phyloP scores from a whole-genome alignment of 2,888 invertebrate genomes.

The Eurytoma adleriae region DNA sequence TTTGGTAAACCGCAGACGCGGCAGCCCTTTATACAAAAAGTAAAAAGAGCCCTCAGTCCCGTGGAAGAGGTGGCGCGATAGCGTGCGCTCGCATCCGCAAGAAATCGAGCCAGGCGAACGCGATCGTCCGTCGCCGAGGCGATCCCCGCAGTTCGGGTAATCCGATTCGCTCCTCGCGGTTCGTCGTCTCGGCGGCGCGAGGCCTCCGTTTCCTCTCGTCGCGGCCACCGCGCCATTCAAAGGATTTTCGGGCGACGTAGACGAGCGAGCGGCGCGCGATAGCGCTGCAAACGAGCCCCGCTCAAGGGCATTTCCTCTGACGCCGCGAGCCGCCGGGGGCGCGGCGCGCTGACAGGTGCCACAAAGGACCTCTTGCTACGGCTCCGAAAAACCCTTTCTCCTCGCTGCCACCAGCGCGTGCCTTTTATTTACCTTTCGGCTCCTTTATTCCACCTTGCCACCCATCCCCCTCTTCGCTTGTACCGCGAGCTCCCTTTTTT shows the following conservation, averaged over 20 bases:
- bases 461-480: not conserved
- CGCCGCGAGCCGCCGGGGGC: not conserved
- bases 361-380: conserved; percentile 26
- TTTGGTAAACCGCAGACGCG: too few relatives aligned
- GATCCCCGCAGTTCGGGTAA: conserved; percentile 20
- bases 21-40: too few relatives aligned
- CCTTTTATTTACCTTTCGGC: not conserved
- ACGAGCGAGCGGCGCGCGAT: not conserved
- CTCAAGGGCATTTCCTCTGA: conserved; percentile 26
- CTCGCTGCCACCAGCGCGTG: not conserved
- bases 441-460: not conserved
- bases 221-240: not conserved
- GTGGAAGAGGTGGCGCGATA: too few relatives aligned
- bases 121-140: conserved; percentile 17
- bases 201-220: not conserved
- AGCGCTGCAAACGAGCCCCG: not conserved
- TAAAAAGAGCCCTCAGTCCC: too few relatives aligned
- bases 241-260: not conserved
- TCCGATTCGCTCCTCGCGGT: conserved; percentile 43
- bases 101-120: too few relatives aligned
- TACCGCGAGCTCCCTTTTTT: not conserved
- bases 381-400: not conserved
- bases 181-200: conserved; percentile 21
- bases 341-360: conserved; percentile 28
- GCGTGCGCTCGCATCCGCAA: too few relatives aligned